A percentile compares a stretch with the other conserved stretches of the same genome.
These are phyloP conservation scores for Gymnocephalus cernua DNA, from an alignment of 2,113 vertebrate genomes.

Conservation along the genomic window DNA sequence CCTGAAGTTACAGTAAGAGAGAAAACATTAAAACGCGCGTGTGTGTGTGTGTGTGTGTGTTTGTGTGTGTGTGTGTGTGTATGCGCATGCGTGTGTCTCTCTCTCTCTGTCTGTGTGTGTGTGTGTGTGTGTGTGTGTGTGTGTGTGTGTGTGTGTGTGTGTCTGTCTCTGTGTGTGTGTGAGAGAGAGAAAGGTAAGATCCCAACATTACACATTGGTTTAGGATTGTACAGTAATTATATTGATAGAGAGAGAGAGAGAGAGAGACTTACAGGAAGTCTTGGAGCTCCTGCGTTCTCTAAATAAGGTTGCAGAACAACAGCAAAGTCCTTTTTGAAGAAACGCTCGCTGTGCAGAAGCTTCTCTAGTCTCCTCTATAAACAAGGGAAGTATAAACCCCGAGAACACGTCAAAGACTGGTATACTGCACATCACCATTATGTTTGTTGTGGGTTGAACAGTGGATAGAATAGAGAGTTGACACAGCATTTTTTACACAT, in stretches of 20 bases:
- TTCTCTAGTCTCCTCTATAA: conserved; percentile 63
- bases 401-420: not conserved
- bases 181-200: too few relatives aligned
- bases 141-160: too few relatives aligned
- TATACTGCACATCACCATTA: not conserved
- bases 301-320: conserved; percentile 78
- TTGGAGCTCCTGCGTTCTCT: conserved; percentile 33
- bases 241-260: too few relatives aligned
- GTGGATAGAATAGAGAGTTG: not conserved
- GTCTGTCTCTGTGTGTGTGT: too few relatives aligned
- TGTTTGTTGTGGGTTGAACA: not conserved
- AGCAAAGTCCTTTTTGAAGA: conserved; percentile 76
- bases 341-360: conserved; percentile 66
- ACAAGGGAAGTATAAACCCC: not conserved
- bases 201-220: too few relatives aligned
- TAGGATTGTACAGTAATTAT: too few relatives aligned
- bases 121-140: too few relatives aligned
- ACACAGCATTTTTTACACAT: too few relatives aligned
- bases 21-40: too few relatives aligned
- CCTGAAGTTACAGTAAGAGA: conserved; percentile 39
- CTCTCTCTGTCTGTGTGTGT: too few relatives aligned
- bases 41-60: not conserved
- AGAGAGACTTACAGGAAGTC: conserved; percentile 49
- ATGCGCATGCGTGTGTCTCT: too few relatives aligned
- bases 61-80: too few relatives aligned